Base-by-base conservation (phyloP, 1,140 invertebrate species). In the Hycleus phaleratus region DNA sequence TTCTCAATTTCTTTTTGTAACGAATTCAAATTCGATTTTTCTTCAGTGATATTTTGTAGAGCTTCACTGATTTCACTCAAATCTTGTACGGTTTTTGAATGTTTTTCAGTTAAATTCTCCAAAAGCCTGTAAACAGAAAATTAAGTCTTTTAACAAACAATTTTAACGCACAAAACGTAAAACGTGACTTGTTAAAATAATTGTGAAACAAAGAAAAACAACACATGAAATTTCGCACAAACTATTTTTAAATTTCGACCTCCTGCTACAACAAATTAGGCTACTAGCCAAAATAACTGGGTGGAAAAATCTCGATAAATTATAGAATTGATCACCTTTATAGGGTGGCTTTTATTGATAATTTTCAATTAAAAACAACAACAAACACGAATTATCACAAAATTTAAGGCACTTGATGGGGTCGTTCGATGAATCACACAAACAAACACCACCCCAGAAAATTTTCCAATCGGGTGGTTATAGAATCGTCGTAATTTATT, bases 21-120 rank as follows among this genome's bases (percentile, higher is more conserved):
- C 26, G 79, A 77, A 63, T 83, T 81, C 49, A 91, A 76, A 58
- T 78, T 75, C 53, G 81, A 78, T 61, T 83, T 82, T 62, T 87
- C 74, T 52, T 79, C 71, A 43, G 82, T 80, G 56, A 90, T 84
- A 61, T 81, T 79, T 64, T 78, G 76, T 66, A 87, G 81, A 60
- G 79, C 68, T 59, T 71, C 68, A 38, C 80, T 75, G 57, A 86
- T 77, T 67, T 81, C 75, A 56, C 81, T 72, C 61, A 86, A 75
- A 69, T 85, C 82, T 65, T 78, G 75, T 59, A 71, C 76, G 67
- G 80, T 77, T 68, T 82, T 83, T 60, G 75, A 68, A 42, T 78
- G 76, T 73, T 84, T 84, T 44, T 77, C 76, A 58, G 74, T 74
- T 58, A 86, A 68, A 40, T 77, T 78, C 59, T 78, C 76, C 49